These are phyloP conservation scores for Enteromius paludinosus DNA, from an alignment of 2,797 vertebrate genomes.

Conservation along the genomic window DNA sequence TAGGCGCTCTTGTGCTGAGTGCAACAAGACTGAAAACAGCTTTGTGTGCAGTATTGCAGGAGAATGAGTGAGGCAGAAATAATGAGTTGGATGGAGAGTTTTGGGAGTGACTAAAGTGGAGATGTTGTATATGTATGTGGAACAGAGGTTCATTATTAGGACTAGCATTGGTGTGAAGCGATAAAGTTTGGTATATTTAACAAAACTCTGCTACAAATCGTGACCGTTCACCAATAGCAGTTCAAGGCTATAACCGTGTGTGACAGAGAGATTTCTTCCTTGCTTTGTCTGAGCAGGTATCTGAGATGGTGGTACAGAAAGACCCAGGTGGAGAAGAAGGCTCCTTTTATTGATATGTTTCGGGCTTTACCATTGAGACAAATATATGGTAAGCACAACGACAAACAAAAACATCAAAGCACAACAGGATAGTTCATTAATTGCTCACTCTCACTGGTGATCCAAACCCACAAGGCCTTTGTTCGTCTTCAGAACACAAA, in stretches of 20 bases:
- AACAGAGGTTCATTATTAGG: neutral
- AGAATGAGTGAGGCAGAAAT: conserved; percentile 19
- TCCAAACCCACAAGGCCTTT: neutral
- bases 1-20: conserved; percentile 40
- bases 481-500: neutral
- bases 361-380: conserved; percentile 85
- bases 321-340: conserved; percentile 92
- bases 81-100: conserved; percentile 12
- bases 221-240: neutral
- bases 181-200: neutral
- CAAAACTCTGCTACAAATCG: no score
- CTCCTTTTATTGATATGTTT: conserved; percentile 93
- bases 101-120: neutral
- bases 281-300: conserved; percentile 77
- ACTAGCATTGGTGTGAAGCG: neutral
- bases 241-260: neutral
- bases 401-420: neutral
- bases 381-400: conserved; percentile 87
- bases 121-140: neutral
- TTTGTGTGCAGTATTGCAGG: conserved; percentile 40
- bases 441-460: no score
- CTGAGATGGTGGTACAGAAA: conserved; percentile 94
- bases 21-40: conserved; percentile 52
- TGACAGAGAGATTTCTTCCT: neutral
- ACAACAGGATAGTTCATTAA: neutral